Percentiles rank a stretch among this genome's conserved stretches.
These are phyloP conservation scores for Dermochelys coriacea DNA, from an alignment of 2,797 vertebrate genomes.

Conservation along the genomic window DNA sequence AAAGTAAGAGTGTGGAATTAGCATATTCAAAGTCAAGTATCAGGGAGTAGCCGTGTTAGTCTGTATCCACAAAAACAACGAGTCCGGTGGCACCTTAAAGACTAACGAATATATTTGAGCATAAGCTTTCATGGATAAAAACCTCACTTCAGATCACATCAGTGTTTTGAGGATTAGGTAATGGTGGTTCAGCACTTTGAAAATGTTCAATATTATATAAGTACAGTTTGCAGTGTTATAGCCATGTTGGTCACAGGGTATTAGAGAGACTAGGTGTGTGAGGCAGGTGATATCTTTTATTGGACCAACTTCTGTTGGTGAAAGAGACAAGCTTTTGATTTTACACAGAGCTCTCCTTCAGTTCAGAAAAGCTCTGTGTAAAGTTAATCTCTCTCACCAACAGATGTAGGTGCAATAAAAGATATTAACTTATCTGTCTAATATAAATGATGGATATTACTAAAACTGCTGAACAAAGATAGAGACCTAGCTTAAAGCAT, in stretches of 20 bases:
- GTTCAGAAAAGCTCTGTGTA: background rate
- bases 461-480: background rate
- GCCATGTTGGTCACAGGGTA: background rate
- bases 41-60: too few species aligned
- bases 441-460: background rate
- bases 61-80: too few species aligned
- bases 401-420: background rate
- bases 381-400: background rate
- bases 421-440: background rate
- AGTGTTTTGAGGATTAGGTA: background rate
- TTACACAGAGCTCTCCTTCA: background rate
- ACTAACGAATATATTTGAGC: too few species aligned
- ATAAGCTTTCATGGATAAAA: too few species aligned
- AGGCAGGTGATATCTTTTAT: background rate
- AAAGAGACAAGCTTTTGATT: background rate
- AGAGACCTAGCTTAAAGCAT: background rate
- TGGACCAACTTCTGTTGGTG: background rate
- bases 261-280: background rate
- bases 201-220: background rate
- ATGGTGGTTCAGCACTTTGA: background rate
- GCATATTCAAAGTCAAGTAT: background rate
- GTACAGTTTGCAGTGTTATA: background rate
- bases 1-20: background rate
- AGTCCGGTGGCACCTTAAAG: too few species aligned
- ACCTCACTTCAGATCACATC: background rate